These are phyloP conservation scores for Dendrolimus kikuchii DNA, from an alignment of 1,140 invertebrate species.

Conservation along the genomic window DNA sequence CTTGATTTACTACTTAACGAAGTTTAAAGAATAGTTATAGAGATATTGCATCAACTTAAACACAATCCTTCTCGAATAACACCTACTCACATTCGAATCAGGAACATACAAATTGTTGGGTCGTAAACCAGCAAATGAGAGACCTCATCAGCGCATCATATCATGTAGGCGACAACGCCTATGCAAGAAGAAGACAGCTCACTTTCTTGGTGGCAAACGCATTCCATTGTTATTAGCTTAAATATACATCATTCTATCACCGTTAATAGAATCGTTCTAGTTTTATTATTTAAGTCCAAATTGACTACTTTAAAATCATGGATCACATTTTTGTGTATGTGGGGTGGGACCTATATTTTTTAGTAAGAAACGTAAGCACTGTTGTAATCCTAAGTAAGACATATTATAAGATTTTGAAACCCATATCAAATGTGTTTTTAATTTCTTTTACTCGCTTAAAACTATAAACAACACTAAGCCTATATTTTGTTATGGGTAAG, in stretches of 20 bases:
- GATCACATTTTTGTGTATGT: too few relatives aligned
- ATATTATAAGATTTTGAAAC: too few relatives aligned
- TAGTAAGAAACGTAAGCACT: too few relatives aligned
- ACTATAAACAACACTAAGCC: too few relatives aligned
- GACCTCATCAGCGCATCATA: constrained; percentile 7
- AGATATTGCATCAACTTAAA: not conserved
- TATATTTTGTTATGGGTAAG: too few relatives aligned
- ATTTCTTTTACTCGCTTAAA: too few relatives aligned
- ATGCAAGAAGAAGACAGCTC: constrained; percentile 9
- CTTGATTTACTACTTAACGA: too few relatives aligned
- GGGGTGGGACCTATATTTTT: too few relatives aligned
- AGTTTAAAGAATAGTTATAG: not conserved
- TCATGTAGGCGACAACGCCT: constrained; percentile 11
- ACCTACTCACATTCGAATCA: constrained; percentile 14
- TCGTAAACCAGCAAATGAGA: constrained; percentile 12
- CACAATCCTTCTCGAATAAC: not conserved
- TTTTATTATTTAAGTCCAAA: constrained; percentile 4
- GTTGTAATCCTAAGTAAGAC: too few relatives aligned
- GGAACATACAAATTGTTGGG: constrained; percentile 13
- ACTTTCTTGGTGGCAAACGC: constrained; percentile 12
- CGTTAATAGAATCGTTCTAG: constrained; percentile 12
- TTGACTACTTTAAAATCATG: not conserved
- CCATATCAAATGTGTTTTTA: too few relatives aligned
- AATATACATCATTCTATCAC: constrained; percentile 2
- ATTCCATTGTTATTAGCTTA: constrained; percentile 10